Percentiles rank a stretch among this genome's conserved stretches.
Conservation (phyloP, 2,113 vertebrate genomes). For the Phyllostomus discolor region DNA sequence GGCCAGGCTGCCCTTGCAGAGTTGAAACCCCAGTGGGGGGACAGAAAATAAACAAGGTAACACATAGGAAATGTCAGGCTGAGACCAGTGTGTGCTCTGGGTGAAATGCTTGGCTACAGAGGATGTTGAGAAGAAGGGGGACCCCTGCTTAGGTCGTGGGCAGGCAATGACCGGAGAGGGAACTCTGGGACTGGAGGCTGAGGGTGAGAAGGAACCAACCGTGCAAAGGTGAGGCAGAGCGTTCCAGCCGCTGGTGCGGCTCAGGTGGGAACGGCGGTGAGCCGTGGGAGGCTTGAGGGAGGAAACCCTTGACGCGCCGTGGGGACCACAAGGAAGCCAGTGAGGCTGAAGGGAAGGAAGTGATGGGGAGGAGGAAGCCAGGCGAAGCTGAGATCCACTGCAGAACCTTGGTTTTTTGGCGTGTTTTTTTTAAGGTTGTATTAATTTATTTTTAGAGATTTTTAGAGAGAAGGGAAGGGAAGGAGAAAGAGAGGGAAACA, state of each 20-base stretch:
- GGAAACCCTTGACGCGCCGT: rapidly evolving
- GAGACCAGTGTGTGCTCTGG: background rate
- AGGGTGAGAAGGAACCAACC: background rate
- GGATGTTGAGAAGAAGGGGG: background rate
- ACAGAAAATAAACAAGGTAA: background rate
- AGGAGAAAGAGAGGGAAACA: too few species aligned
- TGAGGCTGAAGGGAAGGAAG: background rate
- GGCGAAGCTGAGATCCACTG: background rate
- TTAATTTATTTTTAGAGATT: too few species aligned
- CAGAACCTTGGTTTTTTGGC: background rate
- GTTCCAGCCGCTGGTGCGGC: background rate
- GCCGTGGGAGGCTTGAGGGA: background rate
- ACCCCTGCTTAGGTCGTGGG: background rate
- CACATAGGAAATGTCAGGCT: background rate
- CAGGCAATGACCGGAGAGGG: background rate
- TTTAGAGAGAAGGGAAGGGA: too few species aligned
- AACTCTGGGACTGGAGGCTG: background rate
- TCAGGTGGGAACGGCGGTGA: rapidly evolving
- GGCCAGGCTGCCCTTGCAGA: background rate
- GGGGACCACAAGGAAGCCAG: background rate
- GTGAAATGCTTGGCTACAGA: background rate
- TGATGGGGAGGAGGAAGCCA: too few species aligned
- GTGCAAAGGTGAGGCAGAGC: background rate
- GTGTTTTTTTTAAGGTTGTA: too few species aligned
- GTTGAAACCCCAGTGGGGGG: background rate